These are phyloP conservation scores for Pteronura brasiliensis DNA, from an alignment of 2,113 vertebrate genomes.

Conservation along the genomic window DNA sequence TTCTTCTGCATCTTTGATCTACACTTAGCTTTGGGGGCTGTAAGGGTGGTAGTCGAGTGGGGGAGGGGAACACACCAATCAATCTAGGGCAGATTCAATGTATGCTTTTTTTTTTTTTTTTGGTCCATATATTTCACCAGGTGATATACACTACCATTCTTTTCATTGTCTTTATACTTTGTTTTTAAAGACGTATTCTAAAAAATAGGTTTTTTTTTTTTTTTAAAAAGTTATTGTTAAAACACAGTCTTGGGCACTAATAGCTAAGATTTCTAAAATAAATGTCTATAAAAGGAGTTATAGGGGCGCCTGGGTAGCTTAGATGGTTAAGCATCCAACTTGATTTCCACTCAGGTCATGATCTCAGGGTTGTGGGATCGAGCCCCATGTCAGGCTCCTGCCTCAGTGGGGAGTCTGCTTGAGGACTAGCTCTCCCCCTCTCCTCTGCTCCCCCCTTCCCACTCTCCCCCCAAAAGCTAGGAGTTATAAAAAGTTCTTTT, in stretches of 20 bases:
- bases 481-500: not conserved
- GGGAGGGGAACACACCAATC: not conserved
- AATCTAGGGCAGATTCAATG: not conserved
- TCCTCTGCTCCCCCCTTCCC: not conserved
- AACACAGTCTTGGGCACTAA: not conserved
- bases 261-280: not conserved
- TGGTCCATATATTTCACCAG: not conserved
- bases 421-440: not conserved
- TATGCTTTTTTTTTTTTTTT: not conserved
- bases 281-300: not conserved
- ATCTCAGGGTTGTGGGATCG: not conserved
- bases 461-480: not conserved
- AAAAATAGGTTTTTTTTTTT: not conserved
- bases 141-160: not conserved
- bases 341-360: not conserved
- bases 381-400: not conserved
- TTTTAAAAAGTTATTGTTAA: not conserved
- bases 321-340: not conserved
- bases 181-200: constrained; percentile 16
- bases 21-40: too few species aligned
- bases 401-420: not conserved
- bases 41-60: not conserved
- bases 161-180: not conserved
- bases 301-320: not conserved
- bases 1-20: not conserved